Evolutionary conservation across 2,888 invertebrate species (phyloP), one percentile per base, ranked within the genome.

Genomic region (Abrostola triplasia): DNA sequence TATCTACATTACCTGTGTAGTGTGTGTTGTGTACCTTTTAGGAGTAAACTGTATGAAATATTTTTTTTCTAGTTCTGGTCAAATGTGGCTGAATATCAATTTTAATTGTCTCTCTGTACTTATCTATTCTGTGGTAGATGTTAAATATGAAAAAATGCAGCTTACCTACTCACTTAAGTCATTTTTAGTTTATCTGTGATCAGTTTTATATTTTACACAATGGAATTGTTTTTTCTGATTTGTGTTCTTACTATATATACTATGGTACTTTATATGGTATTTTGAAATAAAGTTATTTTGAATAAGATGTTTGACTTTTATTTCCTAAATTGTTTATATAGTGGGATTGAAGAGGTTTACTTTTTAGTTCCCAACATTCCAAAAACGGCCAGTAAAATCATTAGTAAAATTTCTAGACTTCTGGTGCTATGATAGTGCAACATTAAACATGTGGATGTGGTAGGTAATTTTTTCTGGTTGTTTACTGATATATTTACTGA

Each of bases 201-300:
- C 87, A 82, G 81, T 85, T 88, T 87, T 70, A 62, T 67, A 55
- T 84, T 88, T 87, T 89, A 86, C 88, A 88, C 82, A 87, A 88
- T 82, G 87, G 90, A 91, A 90, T 91, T 92, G 88, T 90, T 92
- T 79, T 68, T 68, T 88, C 80, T 82, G 73, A 83, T 79, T 86
- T 89, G 85, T 88, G 85, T 90, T 88, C 86, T 88, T 82, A 82
- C 76, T 86, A 77, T 83, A 83, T 86, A 77, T 83, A 83, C 76
- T 82, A 76, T 79, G 64, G 75, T 88, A 87, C 82, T 85, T 84
- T 86, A 82, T 79, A 86, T 79, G 79, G 83, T 86, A 87, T 88
- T 89, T 89, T 85, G 77, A 87, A 87, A 90, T 92, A 94, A 92
- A 94, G 86, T 86, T 92, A 93, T 94, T 92, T 93, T 93, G 79